Conservation (phyloP, 2,888 invertebrate species). For the Melanostoma scalare region DNA sequence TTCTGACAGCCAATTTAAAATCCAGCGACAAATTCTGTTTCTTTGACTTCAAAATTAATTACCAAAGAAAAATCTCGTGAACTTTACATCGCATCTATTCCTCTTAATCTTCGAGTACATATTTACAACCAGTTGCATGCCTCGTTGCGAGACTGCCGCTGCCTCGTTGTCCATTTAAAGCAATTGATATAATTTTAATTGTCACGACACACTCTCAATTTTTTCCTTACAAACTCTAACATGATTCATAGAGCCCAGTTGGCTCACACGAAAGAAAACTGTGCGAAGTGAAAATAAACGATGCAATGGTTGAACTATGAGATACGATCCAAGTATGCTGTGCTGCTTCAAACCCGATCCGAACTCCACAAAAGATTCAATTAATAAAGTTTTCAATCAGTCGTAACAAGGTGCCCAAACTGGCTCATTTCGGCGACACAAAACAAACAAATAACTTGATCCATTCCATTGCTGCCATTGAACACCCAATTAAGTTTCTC, state of each 20-base stretch:
- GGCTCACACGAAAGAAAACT: background rate
- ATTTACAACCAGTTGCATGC: constrained; percentile 6
- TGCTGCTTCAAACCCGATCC: constrained; percentile 22
- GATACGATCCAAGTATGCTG: background rate
- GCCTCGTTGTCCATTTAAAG: background rate
- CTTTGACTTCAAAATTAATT: constrained; percentile 1
- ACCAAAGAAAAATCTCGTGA: background rate
- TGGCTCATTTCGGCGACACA: constrained; percentile 26
- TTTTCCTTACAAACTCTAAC: constrained; percentile 10
- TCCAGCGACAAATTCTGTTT: too few species aligned
- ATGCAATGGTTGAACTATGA: background rate
- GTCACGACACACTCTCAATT: constrained; percentile 21
- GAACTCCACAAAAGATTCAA: constrained; percentile 20
- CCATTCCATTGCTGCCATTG: background rate
- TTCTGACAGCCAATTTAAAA: too few species aligned
- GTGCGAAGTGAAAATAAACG: constrained; percentile 16
- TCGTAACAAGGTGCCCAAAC: constrained; percentile 46
- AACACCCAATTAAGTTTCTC: background rate
- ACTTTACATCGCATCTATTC: constrained; percentile 1
- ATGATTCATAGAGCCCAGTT: constrained; percentile 3
- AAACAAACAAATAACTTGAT: constrained; percentile 11
- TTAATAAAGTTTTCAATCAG: constrained; percentile 45
- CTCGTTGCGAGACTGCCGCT: background rate
- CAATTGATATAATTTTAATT: constrained; percentile 28
- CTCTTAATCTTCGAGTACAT: background rate